Evolutionary conservation across 2,797 vertebrate species (phyloP), one percentile per base, ranked within the genome.

Genomic region (Octomys mimax): DNA sequence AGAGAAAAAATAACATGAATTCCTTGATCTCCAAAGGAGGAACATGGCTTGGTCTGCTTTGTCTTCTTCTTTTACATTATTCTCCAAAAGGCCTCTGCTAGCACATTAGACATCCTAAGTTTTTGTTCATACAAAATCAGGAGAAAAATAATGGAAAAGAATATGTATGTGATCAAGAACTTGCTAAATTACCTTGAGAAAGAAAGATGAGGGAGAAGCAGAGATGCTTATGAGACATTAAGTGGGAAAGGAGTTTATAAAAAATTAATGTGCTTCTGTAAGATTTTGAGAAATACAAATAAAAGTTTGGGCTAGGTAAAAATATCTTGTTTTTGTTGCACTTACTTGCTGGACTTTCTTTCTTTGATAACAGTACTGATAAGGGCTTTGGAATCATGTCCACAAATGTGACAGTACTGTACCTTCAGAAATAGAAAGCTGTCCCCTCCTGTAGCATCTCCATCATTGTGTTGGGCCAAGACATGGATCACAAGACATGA

Each of bases 181-280:
- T 92, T 96, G 54, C 11, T 86, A 87, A 82, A 61, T 79, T 78
- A 79, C 12, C 78, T 91, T 91, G 26, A 52, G 12, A 39, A 39
- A 78, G 42, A 91, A 46, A 59, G 54, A 66, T 73, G 39, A 85
- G 14, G 62, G 28, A 64, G 31, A 91, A 68, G 28, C 49, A 59
- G 13, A 77, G n/a, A 19, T 86, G 22, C 71, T 77, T 61, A n/a
- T 54, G 62, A 39, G 28, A 62, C 13, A 3, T 83, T 83, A 36
- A 24, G 14, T 84, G 42, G n/a, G 42, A 46, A 62, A 83, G 16
- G 1, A 28, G 1, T 36, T 87, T 85, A 14, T 19, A 64, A 89
- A 94, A 59, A 11, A 68, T 78, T 26, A 77, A 62, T 52, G 8
- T 36, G 12, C 42, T 39, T 7, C 42, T 70, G n/a, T 13, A 92